Percentiles rank a stretch among this genome's conserved stretches.
Conservation (phyloP, 2,888 invertebrate genomes). For the Scaptomyza tumidula region DNA sequence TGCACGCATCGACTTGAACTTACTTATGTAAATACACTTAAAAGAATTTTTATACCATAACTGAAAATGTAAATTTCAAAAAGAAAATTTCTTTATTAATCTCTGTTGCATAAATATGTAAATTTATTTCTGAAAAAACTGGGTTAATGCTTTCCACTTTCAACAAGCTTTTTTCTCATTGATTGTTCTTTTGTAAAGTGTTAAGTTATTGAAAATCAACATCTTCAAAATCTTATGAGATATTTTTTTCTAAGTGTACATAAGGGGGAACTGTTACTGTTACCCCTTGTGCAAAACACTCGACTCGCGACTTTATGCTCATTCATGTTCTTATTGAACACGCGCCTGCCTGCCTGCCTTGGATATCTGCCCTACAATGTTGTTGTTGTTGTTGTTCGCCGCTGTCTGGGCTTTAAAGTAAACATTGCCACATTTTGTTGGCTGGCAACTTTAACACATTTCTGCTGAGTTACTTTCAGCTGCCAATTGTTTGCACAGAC, state of each 20-base stretch:
- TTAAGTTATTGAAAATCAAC: neutral
- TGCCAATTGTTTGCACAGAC: constrained; percentile 25
- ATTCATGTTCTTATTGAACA: constrained; percentile 47
- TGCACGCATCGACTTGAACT: constrained; percentile 30
- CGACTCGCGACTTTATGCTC: constrained; percentile 34
- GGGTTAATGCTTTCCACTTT: too few relatives aligned
- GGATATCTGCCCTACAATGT: constrained; percentile 2
- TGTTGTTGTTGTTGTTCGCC: neutral
- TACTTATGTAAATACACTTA: constrained; percentile 5
- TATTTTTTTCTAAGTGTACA: neutral
- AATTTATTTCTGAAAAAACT: too few relatives aligned
- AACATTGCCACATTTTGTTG: constrained; percentile 29
- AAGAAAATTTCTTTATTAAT: too few relatives aligned
- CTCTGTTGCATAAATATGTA: too few relatives aligned
- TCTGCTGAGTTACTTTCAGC: constrained; percentile 11
- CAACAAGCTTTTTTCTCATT: too few relatives aligned
- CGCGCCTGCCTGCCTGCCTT: constrained; percentile 19
- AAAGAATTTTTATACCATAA: too few relatives aligned
- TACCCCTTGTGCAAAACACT: constrained; percentile 9
- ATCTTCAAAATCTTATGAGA: neutral
- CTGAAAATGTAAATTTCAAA: too few relatives aligned
- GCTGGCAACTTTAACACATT: constrained; percentile 38
- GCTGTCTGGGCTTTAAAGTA: constrained; percentile 39
- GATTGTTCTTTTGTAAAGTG: too few relatives aligned
- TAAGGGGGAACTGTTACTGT: neutral